Conservation (phyloP, 2,797 vertebrate species). For the Gila robusta region DNA sequence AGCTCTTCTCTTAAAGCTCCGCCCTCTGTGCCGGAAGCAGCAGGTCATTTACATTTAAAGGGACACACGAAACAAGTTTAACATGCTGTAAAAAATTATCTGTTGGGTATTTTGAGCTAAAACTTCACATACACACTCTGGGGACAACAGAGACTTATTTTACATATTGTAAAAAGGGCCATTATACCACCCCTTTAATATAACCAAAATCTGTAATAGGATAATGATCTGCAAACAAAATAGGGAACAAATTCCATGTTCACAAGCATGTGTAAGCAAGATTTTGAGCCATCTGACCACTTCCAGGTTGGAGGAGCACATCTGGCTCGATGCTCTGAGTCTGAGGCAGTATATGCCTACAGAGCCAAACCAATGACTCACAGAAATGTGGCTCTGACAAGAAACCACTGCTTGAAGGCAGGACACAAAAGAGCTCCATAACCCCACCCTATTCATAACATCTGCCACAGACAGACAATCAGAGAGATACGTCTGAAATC, state of each 20-base stretch:
- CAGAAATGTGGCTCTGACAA: conserved; percentile 35
- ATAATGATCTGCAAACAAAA: conserved; percentile 1
- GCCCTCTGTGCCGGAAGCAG: no score
- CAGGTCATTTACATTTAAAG: no score
- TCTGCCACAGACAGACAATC: conserved; percentile 40
- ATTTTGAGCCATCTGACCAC: conserved; percentile 2
- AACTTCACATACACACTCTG: no score
- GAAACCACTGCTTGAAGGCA: conserved; percentile 21
- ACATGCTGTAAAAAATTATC: no score
- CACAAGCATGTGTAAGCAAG: conserved; percentile 10
- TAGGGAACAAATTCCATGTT: conserved; percentile 26
- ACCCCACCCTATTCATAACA: conserved; percentile 23
- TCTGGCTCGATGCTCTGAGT: conserved; percentile 32
- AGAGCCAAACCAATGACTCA: conserved; percentile 35
- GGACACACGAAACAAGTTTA: no score
- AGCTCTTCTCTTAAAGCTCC: no score
- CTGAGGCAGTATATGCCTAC: conserved; percentile 1
- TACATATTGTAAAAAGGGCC: no score
- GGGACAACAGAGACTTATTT: no score
- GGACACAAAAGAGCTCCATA: conserved; percentile 35
- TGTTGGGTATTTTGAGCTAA: no score
- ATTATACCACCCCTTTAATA: neutral
- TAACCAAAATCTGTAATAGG: neutral
- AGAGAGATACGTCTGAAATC: conserved; percentile 14
- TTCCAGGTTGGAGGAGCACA: conserved; percentile 31